Percentiles rank a stretch among this genome's conserved stretches.
These are phyloP conservation scores for Leptodirus hochenwartii DNA, from an alignment of 2,888 invertebrate genomes.

Conservation along the genomic window DNA sequence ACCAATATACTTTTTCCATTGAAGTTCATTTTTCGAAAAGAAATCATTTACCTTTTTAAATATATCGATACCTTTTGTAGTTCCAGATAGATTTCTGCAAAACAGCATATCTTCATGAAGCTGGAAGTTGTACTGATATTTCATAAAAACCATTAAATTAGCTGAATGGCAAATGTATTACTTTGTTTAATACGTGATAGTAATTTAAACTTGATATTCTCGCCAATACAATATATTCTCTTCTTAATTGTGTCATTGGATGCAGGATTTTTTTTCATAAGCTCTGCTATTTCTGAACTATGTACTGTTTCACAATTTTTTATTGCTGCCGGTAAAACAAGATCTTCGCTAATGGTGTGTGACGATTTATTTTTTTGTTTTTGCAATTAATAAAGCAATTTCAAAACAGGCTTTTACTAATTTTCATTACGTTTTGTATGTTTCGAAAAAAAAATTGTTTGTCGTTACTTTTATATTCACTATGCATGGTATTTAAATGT, in stretches of 20 bases:
- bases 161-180: neutral
- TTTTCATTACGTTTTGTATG: constrained; percentile 8
- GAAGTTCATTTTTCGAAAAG: constrained; percentile 3
- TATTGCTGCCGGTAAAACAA: constrained; percentile 4
- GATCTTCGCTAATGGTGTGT: constrained; percentile 1
- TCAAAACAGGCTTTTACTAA: constrained; percentile 8
- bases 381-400: no score
- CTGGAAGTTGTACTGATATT: constrained; percentile 5
- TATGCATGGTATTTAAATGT: constrained; percentile 8
- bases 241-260: constrained; percentile 5
- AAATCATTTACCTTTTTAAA: constrained; percentile 4
- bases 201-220: constrained; percentile 1
- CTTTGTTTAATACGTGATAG: constrained; percentile 1
- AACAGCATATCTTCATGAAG: constrained; percentile 5
- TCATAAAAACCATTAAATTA: constrained; percentile 4
- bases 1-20: no score
- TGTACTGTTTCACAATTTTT: constrained; percentile 6
- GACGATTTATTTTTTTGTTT: neutral
- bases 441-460: constrained; percentile 7
- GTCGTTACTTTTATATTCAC: constrained; percentile 5
- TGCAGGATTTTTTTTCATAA: constrained; percentile 2
- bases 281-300: constrained; percentile 4
- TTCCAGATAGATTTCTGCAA: constrained; percentile 5
- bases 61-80: constrained; percentile 3
- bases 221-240: neutral